Conservation (phyloP, 2,888 invertebrate genomes). For the Aleiodes testaceus region DNA sequence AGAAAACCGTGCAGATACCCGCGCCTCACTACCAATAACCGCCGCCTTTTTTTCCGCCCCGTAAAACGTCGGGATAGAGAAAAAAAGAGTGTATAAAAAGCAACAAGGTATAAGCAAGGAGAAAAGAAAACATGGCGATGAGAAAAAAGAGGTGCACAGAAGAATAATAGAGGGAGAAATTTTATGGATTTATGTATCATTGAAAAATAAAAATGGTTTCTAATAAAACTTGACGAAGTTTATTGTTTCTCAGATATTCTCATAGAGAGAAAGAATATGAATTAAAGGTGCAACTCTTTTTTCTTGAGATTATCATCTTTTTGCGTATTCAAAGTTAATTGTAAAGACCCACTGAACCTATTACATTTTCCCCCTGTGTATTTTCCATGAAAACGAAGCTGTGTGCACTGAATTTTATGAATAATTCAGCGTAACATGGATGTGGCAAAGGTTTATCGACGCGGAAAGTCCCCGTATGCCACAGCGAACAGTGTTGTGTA, state of each 20-base stretch:
- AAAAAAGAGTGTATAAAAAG: conserved; percentile 29
- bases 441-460: conserved; percentile 12
- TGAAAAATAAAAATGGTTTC: conserved; percentile 54
- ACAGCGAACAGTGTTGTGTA: background rate
- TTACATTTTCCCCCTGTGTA: background rate
- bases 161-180: conserved; percentile 40
- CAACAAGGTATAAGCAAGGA: background rate
- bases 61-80: background rate
- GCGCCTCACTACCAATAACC: conserved; percentile 59
- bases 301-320: conserved; percentile 5
- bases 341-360: background rate
- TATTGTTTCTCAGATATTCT: too few relatives aligned
- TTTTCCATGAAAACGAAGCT: conserved; percentile 18
- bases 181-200: conserved; percentile 57
- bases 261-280: too few relatives aligned
- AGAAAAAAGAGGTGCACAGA: conserved; percentile 22
- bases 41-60: conserved; percentile 38
- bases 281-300: too few relatives aligned
- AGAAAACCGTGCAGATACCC: conserved; percentile 15
- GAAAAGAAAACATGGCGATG: conserved; percentile 7
- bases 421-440: conserved; percentile 48
- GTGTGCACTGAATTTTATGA: conserved; percentile 44
- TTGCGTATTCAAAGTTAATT: background rate
- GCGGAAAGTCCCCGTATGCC: background rate
- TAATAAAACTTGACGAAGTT: conserved; percentile 47